Conservation (phyloP, 1,140 invertebrate species). For the Drosophila suzukii region DNA sequence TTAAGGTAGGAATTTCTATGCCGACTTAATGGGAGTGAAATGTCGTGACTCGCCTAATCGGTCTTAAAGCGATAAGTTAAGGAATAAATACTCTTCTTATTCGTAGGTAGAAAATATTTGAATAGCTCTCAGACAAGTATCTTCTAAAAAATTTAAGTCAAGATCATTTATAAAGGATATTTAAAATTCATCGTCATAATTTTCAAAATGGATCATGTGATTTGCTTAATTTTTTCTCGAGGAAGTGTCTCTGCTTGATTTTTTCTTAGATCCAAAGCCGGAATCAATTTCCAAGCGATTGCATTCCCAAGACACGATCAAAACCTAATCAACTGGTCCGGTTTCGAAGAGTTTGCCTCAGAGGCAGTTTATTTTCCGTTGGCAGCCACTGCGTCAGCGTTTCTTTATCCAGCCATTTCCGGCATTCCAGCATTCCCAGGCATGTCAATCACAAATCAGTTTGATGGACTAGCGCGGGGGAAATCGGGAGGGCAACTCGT, state of each 20-base stretch:
- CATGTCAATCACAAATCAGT: conserved; percentile 73
- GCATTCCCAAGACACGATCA: conserved; percentile 36
- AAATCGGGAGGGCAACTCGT: conserved; percentile 26
- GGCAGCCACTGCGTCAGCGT: conserved; percentile 25
- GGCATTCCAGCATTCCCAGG: conserved; percentile 20
- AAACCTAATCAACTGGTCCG: conserved; percentile 49
- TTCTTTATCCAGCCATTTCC: conserved; percentile 27
- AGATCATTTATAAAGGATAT: too few species aligned
- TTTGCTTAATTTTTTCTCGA: not conserved
- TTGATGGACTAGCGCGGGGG: conserved; percentile 16
- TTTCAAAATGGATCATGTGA: too few species aligned
- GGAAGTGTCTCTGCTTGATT: not conserved
- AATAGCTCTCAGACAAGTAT: too few species aligned
- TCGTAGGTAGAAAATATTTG: too few species aligned
- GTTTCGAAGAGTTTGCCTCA: conserved; percentile 3
- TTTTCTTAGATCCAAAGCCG: not conserved
- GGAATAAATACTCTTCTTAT: too few species aligned
- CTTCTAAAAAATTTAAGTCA: too few species aligned
- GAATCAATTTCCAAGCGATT: conserved; percentile 10
- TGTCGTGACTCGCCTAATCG: too few species aligned
- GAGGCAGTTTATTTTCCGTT: conserved; percentile 38
- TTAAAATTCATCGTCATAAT: too few species aligned
- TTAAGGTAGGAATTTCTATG: too few species aligned
- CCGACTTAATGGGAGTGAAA: too few species aligned
- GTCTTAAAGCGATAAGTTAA: too few species aligned